These are phyloP conservation scores for Grammomys surdaster DNA, from an alignment of 2,113 vertebrate genomes.

Conservation along the genomic window DNA sequence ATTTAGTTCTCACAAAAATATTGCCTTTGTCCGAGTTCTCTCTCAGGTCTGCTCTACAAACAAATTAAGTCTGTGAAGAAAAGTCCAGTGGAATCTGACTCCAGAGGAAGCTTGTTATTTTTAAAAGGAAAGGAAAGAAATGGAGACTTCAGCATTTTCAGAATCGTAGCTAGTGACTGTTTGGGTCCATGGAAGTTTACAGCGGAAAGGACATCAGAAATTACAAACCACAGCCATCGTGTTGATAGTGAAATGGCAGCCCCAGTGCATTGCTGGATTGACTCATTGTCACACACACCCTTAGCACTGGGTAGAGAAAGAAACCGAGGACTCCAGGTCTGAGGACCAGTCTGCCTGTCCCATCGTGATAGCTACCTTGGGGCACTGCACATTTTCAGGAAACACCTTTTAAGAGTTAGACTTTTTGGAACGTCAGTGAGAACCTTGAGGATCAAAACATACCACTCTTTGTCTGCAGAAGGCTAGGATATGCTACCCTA, in stretches of 20 bases:
- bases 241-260: background rate
- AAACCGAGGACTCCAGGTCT: background rate
- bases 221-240: background rate
- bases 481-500: background rate
- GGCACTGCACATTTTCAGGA: background rate
- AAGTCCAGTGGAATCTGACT: constrained; percentile 22
- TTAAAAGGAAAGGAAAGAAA: constrained; percentile 53
- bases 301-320: background rate
- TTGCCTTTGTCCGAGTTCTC: constrained; percentile 58
- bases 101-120: constrained; percentile 43
- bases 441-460: background rate
- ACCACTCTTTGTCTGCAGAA: background rate
- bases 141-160: constrained; percentile 40
- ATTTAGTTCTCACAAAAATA: constrained; percentile 77
- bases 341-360: background rate
- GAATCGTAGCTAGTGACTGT: constrained; percentile 20
- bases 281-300: background rate
- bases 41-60: constrained; percentile 51
- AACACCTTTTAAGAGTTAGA: background rate
- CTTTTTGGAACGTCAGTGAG: background rate
- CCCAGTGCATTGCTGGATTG: background rate
- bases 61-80: constrained; percentile 31
- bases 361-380: background rate
- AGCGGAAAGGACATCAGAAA: constrained; percentile 40
- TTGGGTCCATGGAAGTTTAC: background rate